Evolutionary conservation across 2,797 vertebrate genomes (phyloP).

Genomic region (Molothrus ater): DNA sequence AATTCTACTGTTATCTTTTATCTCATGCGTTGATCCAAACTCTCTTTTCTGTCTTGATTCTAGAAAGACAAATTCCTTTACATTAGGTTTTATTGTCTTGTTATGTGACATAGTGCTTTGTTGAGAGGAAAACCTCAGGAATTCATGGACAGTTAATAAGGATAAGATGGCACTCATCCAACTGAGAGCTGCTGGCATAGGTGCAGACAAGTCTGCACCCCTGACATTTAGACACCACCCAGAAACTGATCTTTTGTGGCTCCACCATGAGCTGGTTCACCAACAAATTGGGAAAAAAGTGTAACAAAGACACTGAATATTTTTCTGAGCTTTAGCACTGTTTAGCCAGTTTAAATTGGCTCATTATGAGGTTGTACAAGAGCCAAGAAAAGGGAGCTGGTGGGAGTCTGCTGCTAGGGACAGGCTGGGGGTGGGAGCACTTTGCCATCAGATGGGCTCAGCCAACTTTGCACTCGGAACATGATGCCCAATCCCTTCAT

Average conservation of each 20-base stretch:
- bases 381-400: neutral
- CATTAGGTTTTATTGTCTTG: neutral
- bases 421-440: neutral
- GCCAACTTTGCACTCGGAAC: neutral
- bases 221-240: neutral
- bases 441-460: neutral
- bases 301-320: neutral
- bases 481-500: fast-evolving
- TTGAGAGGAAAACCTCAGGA: neutral
- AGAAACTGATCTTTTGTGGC: neutral
- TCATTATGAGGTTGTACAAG: neutral
- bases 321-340: neutral
- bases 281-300: neutral
- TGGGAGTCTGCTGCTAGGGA: neutral
- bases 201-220: neutral
- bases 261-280: neutral
- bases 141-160: neutral
- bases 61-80: neutral
- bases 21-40: neutral
- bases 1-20: neutral
- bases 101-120: neutral
- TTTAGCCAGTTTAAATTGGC: neutral
- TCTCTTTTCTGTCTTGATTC: neutral
- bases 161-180: neutral
- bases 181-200: neutral